Base-by-base conservation (phyloP, 2,113 vertebrate genomes). In the Synchiropus splendidus region DNA sequence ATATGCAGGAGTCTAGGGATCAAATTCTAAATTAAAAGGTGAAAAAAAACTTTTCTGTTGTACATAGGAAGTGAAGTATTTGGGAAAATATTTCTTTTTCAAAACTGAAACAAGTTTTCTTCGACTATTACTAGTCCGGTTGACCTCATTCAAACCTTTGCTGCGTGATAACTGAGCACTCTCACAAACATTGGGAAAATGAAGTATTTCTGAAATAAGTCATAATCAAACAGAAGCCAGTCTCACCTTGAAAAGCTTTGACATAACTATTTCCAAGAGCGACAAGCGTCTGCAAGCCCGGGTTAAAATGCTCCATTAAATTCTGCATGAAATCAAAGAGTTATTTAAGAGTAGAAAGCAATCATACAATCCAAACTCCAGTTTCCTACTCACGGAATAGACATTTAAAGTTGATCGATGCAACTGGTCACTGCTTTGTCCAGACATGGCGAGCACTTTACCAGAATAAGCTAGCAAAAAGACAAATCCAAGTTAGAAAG, bases 291-390 rank as follows among this genome's bases (percentile, higher is more conserved):
- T 94, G 88, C 52, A 97, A 85, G 5, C 91, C 89, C 0, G 94
- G 94, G 61, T 98, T 98, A 71, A 96, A 98, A 60, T 91, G 87
- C 42, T 95, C 90, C 86, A 90, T 81, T 56, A 98, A 87, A 51
- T 83, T 90, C 94, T 98, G 39, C 2, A 53, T 6, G 6, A 34
- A 70, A 9, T 45, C 15, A 51, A 18, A 43, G 12, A 39, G 4
- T 18, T 4, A 44, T 18, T 36, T 12, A 39, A 12, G 36, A 31
- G 45, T 18, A 31, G 8, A 33, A 36, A 38, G 2, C 9, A 36
- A 16, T 11, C 1, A n/a, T n/a, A n/a, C n/a, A n/a, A n/a, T n/a
- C n/a, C n/a, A n/a, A n/a, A n/a, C n/a, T n/a, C n/a, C n/a, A 21
- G 36, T 6, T 2, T 42, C 16, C 4, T 8, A 81, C 83, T 83